Conservation (phyloP, 1,140 invertebrate species). For the Drosophila albomicans region DNA sequence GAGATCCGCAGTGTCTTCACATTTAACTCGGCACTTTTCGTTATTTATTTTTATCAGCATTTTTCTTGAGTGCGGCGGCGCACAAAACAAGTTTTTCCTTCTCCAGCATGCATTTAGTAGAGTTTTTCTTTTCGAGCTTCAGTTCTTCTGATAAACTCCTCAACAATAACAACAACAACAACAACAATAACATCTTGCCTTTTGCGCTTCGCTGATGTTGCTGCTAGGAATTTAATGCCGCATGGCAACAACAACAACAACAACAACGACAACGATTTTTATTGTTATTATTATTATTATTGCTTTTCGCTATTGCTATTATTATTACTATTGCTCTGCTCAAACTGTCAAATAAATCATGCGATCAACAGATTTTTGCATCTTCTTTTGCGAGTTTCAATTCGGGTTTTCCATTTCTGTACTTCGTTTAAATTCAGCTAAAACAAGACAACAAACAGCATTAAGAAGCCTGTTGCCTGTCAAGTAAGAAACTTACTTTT, state of each 20-base stretch:
- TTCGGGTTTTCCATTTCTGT: slow-evolving; percentile 13
- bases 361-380: slow-evolving; percentile 53
- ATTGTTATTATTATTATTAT: slow-evolving; percentile 51
- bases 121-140: slow-evolving; percentile 43
- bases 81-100: slow-evolving; percentile 68
- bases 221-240: slow-evolving; percentile 43
- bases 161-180: slow-evolving; percentile 5
- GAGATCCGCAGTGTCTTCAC: background rate
- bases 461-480: slow-evolving; percentile 2
- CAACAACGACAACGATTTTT: slow-evolving; percentile 35
- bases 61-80: slow-evolving; percentile 52
- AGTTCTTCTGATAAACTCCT: slow-evolving; percentile 7
- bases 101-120: slow-evolving; percentile 41
- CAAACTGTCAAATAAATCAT: slow-evolving; percentile 71
- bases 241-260: slow-evolving; percentile 13
- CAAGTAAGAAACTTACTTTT: slow-evolving; percentile 1
- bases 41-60: slow-evolving; percentile 77
- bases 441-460: slow-evolving; percentile 3
- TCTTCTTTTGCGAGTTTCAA: slow-evolving; percentile 10
- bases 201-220: slow-evolving; percentile 33
- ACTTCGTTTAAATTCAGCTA: slow-evolving; percentile 10
- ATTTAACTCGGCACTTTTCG: slow-evolving; percentile 41
- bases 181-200: slow-evolving; percentile 10
- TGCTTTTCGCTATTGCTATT: slow-evolving; percentile 40
- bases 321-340: slow-evolving; percentile 25